These are phyloP conservation scores for Urocyon cinereoargenteus DNA, from an alignment of 2,797 vertebrate species.

Conservation along the genomic window DNA sequence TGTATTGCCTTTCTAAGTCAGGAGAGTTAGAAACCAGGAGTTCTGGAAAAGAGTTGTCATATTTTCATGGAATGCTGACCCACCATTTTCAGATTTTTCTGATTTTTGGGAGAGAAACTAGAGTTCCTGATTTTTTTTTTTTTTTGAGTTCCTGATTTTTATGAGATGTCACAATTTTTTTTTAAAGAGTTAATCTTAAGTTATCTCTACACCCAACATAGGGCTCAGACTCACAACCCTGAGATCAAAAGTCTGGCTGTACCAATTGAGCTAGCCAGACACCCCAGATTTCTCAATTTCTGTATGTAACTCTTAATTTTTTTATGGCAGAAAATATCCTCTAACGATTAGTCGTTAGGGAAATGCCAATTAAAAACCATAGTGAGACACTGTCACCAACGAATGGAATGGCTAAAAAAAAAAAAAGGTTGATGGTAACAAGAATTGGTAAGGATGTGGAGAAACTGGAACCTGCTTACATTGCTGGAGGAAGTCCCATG, in stretches of 20 bases:
- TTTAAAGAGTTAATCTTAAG: neutral
- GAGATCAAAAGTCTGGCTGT: neutral
- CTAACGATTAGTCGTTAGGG: neutral
- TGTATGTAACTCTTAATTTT: neutral
- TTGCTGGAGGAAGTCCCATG: neutral
- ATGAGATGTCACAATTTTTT: neutral
- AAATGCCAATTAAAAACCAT: neutral
- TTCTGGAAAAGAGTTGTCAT: neutral
- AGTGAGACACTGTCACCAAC: rapidly evolving
- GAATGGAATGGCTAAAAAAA: neutral
- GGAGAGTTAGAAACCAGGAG: neutral
- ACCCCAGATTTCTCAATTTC: neutral
- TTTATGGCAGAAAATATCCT: neutral
- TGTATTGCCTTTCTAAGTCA: rapidly evolving
- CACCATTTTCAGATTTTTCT: neutral
- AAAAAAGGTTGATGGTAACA: neutral
- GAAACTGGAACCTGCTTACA: rapidly evolving
- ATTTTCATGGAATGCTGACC: neutral
- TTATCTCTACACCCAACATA: neutral
- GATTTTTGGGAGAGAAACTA: neutral
- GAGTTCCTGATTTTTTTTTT: neutral
- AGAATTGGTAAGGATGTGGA: neutral
- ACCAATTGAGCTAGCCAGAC: neutral
- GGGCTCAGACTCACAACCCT: neutral
- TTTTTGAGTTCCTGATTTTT: neutral